Base-by-base conservation (phyloP, 2,888 invertebrate species). In the Ethmia dodecea region DNA sequence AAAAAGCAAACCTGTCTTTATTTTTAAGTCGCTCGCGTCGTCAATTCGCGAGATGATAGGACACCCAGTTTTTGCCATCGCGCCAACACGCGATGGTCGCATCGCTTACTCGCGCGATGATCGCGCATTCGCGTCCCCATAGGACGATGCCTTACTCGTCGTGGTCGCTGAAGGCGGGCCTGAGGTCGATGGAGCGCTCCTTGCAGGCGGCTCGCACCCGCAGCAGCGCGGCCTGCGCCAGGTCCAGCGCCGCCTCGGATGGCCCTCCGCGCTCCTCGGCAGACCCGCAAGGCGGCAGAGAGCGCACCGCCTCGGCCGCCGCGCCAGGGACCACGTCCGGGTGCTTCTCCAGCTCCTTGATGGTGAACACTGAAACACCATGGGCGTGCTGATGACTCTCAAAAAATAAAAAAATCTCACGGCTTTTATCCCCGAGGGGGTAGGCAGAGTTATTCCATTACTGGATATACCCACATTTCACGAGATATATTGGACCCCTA, bases 121-220 rank as follows among this genome's bases (percentile, higher is more conserved):
- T n/a, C n/a, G n/a, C n/a, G n/a, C n/a, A n/a, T n/a, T n/a, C n/a
- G n/a, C n/a, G n/a, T n/a, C n/a, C n/a, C n/a, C n/a, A n/a, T n/a
- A n/a, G n/a, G n/a, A n/a, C n/a, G n/a, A n/a, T n/a, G n/a, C n/a
- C 69, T 62, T 52, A 93, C 93, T 86, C 88, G 63, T 94, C 94
- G 50, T 90, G 92, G 49, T 91, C 91, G 29, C 89, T 87, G 64
- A 94, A 94, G 42, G 90, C 88, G 0, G 91, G 91, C 43, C 91
- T 88, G 40, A 94, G 64, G 45, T 90, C 81, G 28, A 93, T 86
- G 35, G 90, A 67, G 42, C 92, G 86, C 57, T 89, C 89, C 28
- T 73, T 69, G 38, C 90, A 88, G 42, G 90, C 89, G 29, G 88
- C 79, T 40, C 90, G 89, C 45, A 93, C 86, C 57, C 90, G 89